phyloP scores from a whole-genome alignment of 2,888 invertebrate genomes.

The Ormyrus labotus region DNA sequence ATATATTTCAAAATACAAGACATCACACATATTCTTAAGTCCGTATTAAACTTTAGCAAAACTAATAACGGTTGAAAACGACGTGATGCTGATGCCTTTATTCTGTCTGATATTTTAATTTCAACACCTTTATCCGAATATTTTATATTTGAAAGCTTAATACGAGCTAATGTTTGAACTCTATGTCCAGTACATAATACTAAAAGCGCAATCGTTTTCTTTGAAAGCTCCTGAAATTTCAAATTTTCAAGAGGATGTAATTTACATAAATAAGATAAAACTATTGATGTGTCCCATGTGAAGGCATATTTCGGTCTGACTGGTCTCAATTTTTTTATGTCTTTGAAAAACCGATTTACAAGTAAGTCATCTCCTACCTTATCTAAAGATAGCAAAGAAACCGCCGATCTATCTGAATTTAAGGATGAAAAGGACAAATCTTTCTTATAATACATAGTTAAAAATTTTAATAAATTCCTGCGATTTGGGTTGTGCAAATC shows the following conservation, averaged over 20 bases:
- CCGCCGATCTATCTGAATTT: too few relatives aligned
- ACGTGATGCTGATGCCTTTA: neutral
- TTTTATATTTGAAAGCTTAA: neutral
- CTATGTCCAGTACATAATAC: neutral
- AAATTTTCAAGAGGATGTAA: conserved; percentile 46
- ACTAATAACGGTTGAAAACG: neutral
- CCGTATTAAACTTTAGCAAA: neutral
- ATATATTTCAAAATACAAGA: neutral
- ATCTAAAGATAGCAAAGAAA: too few relatives aligned
- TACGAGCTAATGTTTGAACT: neutral
- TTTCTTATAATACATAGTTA: too few relatives aligned
- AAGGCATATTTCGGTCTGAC: too few relatives aligned
- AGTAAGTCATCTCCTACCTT: too few relatives aligned
- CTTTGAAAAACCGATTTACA: too few relatives aligned
- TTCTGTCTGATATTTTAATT: neutral
- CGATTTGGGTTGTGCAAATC: conserved; percentile 57
- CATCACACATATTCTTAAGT: neutral
- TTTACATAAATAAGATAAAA: too few relatives aligned
- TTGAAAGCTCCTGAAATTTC: neutral
- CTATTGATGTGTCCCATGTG: too few relatives aligned
- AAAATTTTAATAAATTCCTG: neutral
- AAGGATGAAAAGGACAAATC: too few relatives aligned
- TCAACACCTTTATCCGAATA: neutral
- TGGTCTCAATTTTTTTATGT: too few relatives aligned
- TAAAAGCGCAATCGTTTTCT: neutral